Evolutionary conservation across 2,888 invertebrate genomes (phyloP), one percentile per base, ranked within the genome.

Genomic region (Agrotis ipsilon): DNA sequence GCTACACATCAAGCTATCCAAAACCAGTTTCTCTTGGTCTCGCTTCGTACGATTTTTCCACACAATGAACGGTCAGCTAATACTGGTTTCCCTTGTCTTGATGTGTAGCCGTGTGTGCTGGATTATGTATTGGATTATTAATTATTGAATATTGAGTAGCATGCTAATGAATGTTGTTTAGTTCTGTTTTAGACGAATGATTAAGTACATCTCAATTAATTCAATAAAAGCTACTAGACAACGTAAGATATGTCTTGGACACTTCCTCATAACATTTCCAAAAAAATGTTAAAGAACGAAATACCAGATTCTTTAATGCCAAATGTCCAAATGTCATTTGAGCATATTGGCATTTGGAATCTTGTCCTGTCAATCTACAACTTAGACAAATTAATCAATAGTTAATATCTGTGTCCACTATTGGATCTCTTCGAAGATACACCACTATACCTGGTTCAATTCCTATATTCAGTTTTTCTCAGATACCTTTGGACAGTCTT

Each of bases 241-340:
- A 19, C 1, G 18, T n/a, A 6, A 11, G n/a, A 43, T 19, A 43
- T 14, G 18, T 18, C 27, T 18, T 7, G 27, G 52, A 46, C 13
- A 69, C 49, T 72, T 59, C 49, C 49, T 72, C 60, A 21, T 48
- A 24, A 63, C 2, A 48, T 55, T 57, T 68, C 43, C 1, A 11
- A 68, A 27, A n/a, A 16, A 0, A 2, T 57, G 39, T 39, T 11
- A 11, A 39, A 39, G 39, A 39, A 39, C 11, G 11, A 39, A 39
- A 39, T 39, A 39, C 39, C 4, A 39, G 39, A 39, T 39, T 39
- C 11, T 39, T 1, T 39, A 39, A 39, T 39, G 39, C 5, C 39
- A 39, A 39, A 39, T 39, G 39, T 5, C 5, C 39, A 39, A 39
- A 39, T 39, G 39, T 39, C 11, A 39, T 39, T 39, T 39, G 39